phyloP scores from a whole-genome alignment of 2,113 vertebrate species.

The Nothoprocta perdicaria region DNA sequence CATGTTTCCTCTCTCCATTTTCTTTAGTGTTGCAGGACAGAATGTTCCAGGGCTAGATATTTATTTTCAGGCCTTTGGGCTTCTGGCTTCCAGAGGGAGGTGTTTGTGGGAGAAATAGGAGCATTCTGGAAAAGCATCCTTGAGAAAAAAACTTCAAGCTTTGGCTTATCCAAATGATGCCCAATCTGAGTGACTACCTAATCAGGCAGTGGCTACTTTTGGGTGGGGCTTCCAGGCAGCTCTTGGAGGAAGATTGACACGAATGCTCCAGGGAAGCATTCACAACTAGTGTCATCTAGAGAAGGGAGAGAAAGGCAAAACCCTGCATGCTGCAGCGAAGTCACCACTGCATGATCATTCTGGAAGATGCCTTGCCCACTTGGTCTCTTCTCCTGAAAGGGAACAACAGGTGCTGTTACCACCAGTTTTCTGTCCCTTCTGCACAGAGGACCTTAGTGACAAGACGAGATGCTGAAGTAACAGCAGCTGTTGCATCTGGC shows the following conservation, averaged over 20 bases:
- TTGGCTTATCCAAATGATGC: neutral
- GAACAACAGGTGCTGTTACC: neutral
- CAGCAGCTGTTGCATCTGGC: neutral
- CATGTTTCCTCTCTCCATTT: neutral
- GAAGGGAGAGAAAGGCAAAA: neutral
- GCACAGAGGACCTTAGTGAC: neutral
- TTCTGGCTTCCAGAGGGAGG: neutral
- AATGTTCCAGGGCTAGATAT: fast-evolving
- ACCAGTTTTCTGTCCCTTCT: neutral
- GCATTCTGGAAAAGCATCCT: neutral
- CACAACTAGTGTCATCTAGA: neutral
- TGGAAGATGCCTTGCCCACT: neutral
- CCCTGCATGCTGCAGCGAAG: neutral
- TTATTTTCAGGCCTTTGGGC: neutral
- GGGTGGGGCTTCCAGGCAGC: neutral
- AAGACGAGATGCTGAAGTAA: neutral
- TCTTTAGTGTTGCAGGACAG: neutral
- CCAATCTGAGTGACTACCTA: neutral
- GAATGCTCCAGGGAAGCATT: neutral
- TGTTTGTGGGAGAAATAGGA: neutral
- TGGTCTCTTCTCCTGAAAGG: neutral
- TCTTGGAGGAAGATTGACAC: neutral
- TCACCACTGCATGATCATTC: neutral
- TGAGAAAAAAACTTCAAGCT: neutral
- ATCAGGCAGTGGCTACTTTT: neutral